A percentile compares a stretch with the other conserved stretches of the same genome.
phyloP scores from a whole-genome alignment of 1,140 invertebrate species.

The Stenopsyche tienmushanensis region DNA sequence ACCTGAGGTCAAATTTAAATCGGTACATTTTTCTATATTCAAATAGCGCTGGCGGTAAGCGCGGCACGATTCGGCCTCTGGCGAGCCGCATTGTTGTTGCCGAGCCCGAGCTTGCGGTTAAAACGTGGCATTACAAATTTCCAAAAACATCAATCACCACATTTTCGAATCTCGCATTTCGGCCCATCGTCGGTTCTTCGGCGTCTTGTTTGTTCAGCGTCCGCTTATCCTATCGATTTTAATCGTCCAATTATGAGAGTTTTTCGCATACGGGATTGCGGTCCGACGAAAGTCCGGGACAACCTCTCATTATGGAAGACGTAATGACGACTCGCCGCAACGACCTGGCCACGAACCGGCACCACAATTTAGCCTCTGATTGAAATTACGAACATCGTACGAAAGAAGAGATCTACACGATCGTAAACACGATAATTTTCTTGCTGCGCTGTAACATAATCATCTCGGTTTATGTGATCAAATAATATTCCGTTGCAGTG shows the following conservation, averaged over 20 bases:
- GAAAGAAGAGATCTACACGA: not conserved
- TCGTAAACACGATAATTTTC: not conserved
- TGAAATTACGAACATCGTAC: not conserved
- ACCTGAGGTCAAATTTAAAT: not conserved
- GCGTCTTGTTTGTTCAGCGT: too few species aligned
- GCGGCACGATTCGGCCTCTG: constrained; percentile 3
- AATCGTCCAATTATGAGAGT: too few species aligned
- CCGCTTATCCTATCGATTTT: too few species aligned
- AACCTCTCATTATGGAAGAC: not conserved
- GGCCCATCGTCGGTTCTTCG: too few species aligned
- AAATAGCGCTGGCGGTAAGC: not conserved
- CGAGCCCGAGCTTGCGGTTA: not conserved
- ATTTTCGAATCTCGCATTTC: too few species aligned
- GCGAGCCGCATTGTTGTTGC: not conserved
- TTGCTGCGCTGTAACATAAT: not conserved
- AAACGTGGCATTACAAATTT: not conserved
- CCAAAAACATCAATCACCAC: not conserved
- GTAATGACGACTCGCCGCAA: not conserved
- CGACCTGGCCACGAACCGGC: not conserved
- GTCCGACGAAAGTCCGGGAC: too few species aligned
- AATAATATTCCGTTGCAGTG: not conserved
- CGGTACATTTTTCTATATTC: not conserved
- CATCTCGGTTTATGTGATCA: too few species aligned
- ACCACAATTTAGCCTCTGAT: not conserved
- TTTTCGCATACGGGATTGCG: too few species aligned